phyloP scores from a whole-genome alignment of 2,888 invertebrate genomes.

The Nymphalis c-album region DNA sequence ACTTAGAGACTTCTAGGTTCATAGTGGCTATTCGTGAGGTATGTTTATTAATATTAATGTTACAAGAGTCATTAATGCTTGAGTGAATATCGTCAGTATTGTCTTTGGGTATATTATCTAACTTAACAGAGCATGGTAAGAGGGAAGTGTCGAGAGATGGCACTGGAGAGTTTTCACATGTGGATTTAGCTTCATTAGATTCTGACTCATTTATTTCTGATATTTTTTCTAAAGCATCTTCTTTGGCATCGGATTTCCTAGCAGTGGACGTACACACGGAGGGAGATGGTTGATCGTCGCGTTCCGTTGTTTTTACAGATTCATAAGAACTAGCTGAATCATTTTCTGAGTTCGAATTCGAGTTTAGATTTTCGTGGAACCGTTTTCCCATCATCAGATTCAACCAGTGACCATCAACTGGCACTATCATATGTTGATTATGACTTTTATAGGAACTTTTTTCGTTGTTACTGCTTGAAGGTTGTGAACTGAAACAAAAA shows the following conservation, averaged over 20 bases:
- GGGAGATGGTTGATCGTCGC: conserved; percentile 83
- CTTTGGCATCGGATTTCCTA: conserved; percentile 74
- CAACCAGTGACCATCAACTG: conserved; percentile 81
- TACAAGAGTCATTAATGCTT: conserved; percentile 50
- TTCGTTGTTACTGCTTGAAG: conserved; percentile 74
- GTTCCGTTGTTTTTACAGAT: conserved; percentile 65
- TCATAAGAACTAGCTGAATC: conserved; percentile 81
- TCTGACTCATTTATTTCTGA: conserved; percentile 54
- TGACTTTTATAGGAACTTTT: conserved; percentile 76
- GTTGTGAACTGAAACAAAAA: conserved; percentile 60
- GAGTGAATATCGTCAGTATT: conserved; percentile 53
- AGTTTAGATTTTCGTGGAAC: conserved; percentile 78
- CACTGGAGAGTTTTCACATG: conserved; percentile 60
- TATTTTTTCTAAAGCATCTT: conserved; percentile 61
- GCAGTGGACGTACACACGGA: conserved; percentile 71
- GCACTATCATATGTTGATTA: conserved; percentile 76
- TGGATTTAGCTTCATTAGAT: conserved; percentile 58
- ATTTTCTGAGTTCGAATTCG: conserved; percentile 76
- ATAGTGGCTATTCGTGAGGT: conserved; percentile 75
- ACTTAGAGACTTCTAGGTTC: conserved; percentile 77
- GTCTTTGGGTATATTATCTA: conserved; percentile 75
- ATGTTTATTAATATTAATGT: conserved; percentile 62
- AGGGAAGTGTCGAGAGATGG: conserved; percentile 59
- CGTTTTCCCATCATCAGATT: conserved; percentile 84
- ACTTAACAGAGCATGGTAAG: conserved; percentile 65